These are phyloP conservation scores for Clusia tigrina DNA, from an alignment of 2,888 invertebrate species.

Conservation along the genomic window DNA sequence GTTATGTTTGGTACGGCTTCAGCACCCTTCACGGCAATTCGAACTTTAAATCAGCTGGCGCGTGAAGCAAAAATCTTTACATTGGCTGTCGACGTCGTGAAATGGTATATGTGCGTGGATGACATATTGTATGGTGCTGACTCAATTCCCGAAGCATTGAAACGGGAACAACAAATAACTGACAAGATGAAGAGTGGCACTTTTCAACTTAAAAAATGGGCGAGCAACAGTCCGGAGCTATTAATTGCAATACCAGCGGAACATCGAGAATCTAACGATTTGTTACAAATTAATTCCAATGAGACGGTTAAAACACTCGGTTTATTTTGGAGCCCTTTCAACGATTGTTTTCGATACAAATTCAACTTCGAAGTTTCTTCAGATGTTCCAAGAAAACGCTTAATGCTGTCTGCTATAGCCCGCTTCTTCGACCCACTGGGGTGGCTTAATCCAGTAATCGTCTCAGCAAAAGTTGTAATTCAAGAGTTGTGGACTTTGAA, in stretches of 20 bases:
- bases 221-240: constrained; percentile 5
- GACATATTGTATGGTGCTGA: constrained; percentile 20
- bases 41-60: constrained; percentile 14
- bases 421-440: constrained; percentile 27
- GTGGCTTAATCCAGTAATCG: constrained; percentile 22
- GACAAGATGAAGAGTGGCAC: not conserved
- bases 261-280: not conserved
- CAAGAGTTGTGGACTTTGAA: constrained; percentile 14
- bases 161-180: constrained; percentile 4
- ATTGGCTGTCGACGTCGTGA: constrained; percentile 1
- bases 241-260: constrained; percentile 12
- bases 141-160: not conserved
- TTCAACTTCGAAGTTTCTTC: constrained; percentile 9
- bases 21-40: constrained; percentile 8
- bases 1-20: constrained; percentile 12
- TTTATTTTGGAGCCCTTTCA: constrained; percentile 27
- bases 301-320: constrained; percentile 22
- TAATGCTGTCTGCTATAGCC: constrained; percentile 18
- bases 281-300: not conserved
- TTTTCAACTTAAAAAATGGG: constrained; percentile 9
- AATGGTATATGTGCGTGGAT: constrained; percentile 24
- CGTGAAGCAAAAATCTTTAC: constrained; percentile 5
- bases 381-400: constrained; percentile 13
- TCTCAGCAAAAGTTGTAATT: constrained; percentile 23
- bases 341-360: constrained; percentile 24